phyloP scores from a whole-genome alignment of 2,113 vertebrate genomes.

The Gallinago media region DNA sequence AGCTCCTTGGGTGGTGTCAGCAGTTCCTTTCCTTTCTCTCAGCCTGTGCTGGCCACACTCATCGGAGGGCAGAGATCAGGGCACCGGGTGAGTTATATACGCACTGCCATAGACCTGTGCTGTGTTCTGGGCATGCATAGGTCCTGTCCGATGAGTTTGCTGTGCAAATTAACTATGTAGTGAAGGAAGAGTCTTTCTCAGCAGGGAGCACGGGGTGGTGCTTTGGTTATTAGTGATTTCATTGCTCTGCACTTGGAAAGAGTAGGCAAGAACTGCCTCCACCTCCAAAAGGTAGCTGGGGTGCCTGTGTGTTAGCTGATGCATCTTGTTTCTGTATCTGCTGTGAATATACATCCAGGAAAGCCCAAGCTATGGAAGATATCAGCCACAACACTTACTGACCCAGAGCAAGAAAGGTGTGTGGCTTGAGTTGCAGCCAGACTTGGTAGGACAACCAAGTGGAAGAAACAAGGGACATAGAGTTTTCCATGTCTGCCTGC shows the following conservation, averaged over 20 bases:
- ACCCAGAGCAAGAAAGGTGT: not conserved
- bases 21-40: not conserved
- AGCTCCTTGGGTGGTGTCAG: accelerated
- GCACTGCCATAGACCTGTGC: not conserved
- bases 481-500: not conserved
- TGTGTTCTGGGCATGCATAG: not conserved
- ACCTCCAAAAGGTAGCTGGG: not conserved
- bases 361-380: not conserved
- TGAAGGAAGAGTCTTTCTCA: not conserved
- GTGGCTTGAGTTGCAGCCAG: not conserved
- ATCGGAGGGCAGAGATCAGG: not conserved
- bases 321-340: not conserved
- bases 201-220: not conserved
- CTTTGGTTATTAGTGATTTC: not conserved
- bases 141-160: not conserved
- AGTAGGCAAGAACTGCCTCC: not conserved
- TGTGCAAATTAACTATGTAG: not conserved
- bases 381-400: not conserved
- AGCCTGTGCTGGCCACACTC: accelerated
- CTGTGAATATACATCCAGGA: not conserved
- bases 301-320: too few species aligned
- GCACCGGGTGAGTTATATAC: not conserved
- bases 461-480: not conserved
- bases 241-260: not conserved
- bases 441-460: not conserved